phyloP scores from a whole-genome alignment of 1,140 invertebrate species.

The Ooceraea biroi region DNA sequence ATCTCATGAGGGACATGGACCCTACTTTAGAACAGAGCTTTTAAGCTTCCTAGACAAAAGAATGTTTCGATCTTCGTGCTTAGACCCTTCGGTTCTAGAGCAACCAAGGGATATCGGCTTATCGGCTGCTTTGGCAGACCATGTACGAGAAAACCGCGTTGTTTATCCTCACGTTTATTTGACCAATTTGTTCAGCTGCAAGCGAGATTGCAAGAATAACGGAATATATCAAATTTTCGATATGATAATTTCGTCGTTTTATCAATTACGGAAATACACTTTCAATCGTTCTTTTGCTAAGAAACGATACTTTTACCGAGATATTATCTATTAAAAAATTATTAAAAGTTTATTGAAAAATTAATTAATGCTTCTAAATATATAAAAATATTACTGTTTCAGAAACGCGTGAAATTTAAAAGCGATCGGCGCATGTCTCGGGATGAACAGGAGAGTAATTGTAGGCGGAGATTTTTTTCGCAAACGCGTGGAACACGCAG shows the following conservation, averaged over 20 bases:
- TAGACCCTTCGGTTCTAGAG: slow-evolving; percentile 26
- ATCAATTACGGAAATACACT: background rate
- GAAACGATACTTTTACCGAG: background rate
- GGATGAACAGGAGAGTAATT: background rate
- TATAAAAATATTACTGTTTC: too few species aligned
- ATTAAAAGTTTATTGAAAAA: background rate
- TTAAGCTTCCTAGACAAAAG: slow-evolving; percentile 37
- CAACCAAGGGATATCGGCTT: slow-evolving; percentile 60
- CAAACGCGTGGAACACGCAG: slow-evolving; percentile 29
- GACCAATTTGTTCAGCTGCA: background rate
- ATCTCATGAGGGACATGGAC: slow-evolving; percentile 31
- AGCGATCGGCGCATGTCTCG: background rate
- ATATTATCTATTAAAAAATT: background rate
- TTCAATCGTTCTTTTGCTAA: background rate
- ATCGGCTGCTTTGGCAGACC: slow-evolving; percentile 45
- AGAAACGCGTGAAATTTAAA: background rate
- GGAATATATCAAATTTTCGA: background rate
- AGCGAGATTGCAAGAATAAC: background rate
- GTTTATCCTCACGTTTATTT: slow-evolving; percentile 39
- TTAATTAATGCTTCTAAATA: too few species aligned
- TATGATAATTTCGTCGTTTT: background rate
- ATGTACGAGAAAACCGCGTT: slow-evolving; percentile 39
- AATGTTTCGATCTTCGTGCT: slow-evolving; percentile 40
- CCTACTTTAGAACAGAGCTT: slow-evolving; percentile 53
- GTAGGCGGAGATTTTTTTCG: slow-evolving; percentile 36